Conservation (phyloP, 2,888 invertebrate species). For the Endomychus coccineus region DNA sequence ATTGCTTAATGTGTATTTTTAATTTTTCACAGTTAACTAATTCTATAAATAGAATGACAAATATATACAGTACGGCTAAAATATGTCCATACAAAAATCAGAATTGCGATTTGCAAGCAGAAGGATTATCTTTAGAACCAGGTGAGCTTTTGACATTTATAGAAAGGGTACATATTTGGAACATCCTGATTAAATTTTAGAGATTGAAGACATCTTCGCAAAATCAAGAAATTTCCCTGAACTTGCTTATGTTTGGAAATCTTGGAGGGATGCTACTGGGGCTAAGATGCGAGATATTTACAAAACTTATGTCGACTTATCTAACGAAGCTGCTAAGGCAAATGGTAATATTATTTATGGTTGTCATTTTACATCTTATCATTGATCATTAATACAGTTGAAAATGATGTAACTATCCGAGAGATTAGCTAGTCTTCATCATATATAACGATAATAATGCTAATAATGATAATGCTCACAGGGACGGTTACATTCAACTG, state of each 20-base stretch:
- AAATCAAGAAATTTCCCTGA: slow-evolving; percentile 52
- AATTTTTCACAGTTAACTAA: slow-evolving; percentile 31
- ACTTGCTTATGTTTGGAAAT: slow-evolving; percentile 56
- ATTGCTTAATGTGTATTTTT: slow-evolving; percentile 3
- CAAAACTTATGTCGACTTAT: slow-evolving; percentile 53
- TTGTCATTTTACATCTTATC: neutral
- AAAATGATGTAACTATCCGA: too few relatives aligned
- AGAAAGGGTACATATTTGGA: neutral
- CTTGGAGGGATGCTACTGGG: slow-evolving; percentile 58
- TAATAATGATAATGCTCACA: too few relatives aligned
- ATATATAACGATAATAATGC: too few relatives aligned
- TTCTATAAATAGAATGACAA: slow-evolving; percentile 28
- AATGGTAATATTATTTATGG: slow-evolving; percentile 39
- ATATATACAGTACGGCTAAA: slow-evolving; percentile 43
- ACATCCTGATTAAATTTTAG: slow-evolving; percentile 4
- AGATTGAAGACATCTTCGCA: slow-evolving; percentile 3
- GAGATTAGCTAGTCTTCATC: too few relatives aligned
- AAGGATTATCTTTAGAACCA: slow-evolving; percentile 38
- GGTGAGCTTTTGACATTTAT: slow-evolving; percentile 29
- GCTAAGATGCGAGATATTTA: slow-evolving; percentile 53
- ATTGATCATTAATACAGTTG: neutral
- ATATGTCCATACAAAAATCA: slow-evolving; percentile 41
- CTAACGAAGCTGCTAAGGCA: slow-evolving; percentile 53
- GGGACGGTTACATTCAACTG: too few relatives aligned
- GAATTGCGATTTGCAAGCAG: slow-evolving; percentile 33